Percentiles rank a stretch among this genome's conserved stretches.
Evolutionary conservation across 2,113 vertebrate genomes (phyloP).

Genomic region (Paratilapia polleni): DNA sequence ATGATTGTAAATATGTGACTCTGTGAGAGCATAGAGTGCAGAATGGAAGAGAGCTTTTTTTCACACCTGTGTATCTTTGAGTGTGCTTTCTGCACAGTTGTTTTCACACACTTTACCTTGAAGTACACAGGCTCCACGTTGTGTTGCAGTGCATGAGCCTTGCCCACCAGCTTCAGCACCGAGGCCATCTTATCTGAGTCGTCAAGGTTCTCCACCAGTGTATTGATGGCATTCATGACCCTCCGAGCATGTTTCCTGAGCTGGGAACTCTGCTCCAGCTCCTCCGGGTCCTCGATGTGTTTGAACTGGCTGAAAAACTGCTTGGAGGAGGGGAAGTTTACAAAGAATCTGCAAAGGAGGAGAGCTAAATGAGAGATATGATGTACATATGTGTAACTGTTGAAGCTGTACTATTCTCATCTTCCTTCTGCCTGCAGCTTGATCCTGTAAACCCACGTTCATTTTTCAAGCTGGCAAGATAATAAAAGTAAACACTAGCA

Average conservation of each 20-base stretch:
- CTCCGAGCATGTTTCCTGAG: slow-evolving; percentile 88
- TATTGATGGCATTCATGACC: slow-evolving; percentile 81
- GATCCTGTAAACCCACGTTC: slow-evolving; percentile 23
- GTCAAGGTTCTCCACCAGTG: slow-evolving; percentile 88
- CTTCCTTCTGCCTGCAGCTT: not conserved
- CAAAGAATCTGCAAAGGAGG: slow-evolving; percentile 86
- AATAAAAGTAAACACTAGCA: slow-evolving; percentile 50
- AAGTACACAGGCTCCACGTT: slow-evolving; percentile 95
- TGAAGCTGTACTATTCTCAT: slow-evolving; percentile 21
- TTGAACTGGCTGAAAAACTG: slow-evolving; percentile 95
- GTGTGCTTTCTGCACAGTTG: not conserved
- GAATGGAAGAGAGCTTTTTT: not conserved
- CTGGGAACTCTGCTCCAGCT: slow-evolving; percentile 76
- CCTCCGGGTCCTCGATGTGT: slow-evolving; percentile 72
- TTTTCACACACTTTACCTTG: slow-evolving; percentile 80
- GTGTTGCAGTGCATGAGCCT: slow-evolving; percentile 90
- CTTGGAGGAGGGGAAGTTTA: slow-evolving; percentile 91
- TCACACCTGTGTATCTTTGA: not conserved
- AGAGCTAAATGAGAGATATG: slow-evolving; percentile 4
- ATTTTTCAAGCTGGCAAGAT: slow-evolving; percentile 38
- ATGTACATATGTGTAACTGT: not conserved
- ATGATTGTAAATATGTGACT: not conserved
- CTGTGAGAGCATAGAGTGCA: not conserved
- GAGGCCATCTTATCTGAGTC: slow-evolving; percentile 87
- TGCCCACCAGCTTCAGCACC: slow-evolving; percentile 86